These are phyloP conservation scores for Brachionichthys hirsutus DNA, from an alignment of 2,113 vertebrate genomes.

Conservation along the genomic window DNA sequence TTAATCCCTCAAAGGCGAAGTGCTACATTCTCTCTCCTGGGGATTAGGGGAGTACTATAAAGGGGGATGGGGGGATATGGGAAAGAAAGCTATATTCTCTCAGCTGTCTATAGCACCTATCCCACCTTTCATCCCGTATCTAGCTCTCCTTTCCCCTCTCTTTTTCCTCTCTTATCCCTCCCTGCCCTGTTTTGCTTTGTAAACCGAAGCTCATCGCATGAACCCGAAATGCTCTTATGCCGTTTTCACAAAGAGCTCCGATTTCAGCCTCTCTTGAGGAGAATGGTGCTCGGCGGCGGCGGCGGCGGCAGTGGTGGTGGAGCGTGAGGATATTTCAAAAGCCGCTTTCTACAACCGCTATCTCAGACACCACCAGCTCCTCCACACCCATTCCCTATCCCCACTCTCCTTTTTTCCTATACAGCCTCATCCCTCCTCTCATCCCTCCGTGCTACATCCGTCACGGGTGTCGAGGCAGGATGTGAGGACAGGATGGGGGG, in stretches of 20 bases:
- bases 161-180: slow-evolving; percentile 36
- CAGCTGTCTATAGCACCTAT: slow-evolving; percentile 52
- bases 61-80: slow-evolving; percentile 15
- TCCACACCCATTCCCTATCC: background rate
- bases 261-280: slow-evolving; percentile 62
- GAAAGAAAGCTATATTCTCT: slow-evolving; percentile 38
- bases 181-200: slow-evolving; percentile 47
- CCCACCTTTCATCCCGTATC: slow-evolving; percentile 51
- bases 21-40: slow-evolving; percentile 44
- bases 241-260: slow-evolving; percentile 55
- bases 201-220: slow-evolving; percentile 32
- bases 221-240: slow-evolving; percentile 59
- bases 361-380: slow-evolving; percentile 7
- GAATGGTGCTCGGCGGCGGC: slow-evolving; percentile 20
- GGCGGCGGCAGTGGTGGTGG: background rate
- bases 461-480: slow-evolving; percentile 13
- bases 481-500: slow-evolving; percentile 6
- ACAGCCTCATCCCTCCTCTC: no score
- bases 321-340: slow-evolving; percentile 48
- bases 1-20: slow-evolving; percentile 57
- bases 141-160: slow-evolving; percentile 34
- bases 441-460: slow-evolving; percentile 8
- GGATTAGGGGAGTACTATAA: slow-evolving; percentile 62
- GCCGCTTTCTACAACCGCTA: slow-evolving; percentile 40
- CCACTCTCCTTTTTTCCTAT: no score